Base-by-base conservation (phyloP, 2,113 vertebrate genomes). In the Cygnus buccinator region DNA sequence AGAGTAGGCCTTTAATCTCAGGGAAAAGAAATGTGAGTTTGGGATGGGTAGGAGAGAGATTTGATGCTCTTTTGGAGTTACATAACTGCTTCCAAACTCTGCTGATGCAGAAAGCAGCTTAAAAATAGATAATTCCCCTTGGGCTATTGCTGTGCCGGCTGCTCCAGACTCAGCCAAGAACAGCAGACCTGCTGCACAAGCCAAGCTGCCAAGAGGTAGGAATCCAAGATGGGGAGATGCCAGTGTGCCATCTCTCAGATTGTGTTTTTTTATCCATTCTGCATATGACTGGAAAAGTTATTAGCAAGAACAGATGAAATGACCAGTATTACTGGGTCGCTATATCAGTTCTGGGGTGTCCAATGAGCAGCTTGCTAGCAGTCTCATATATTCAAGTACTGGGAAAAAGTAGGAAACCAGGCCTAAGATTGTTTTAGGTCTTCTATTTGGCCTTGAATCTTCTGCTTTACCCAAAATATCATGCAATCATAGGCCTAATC, bases 111-210 rank as follows among this genome's bases (percentile, higher is more conserved):
- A 88, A 95, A 66, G 43, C 33, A 50, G 26, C 87, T 92, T 94
- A 66, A 90, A 94, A 92, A 77, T 81, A 90, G 59, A 11, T 75
- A 33, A 81, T 86, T 91, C 84, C 62, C 95, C 94, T 70, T 91
- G 66, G 84, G 35, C 39, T 77, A 11, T 84, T 92, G 84, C 17
- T 82, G 57, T 67, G 33, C 52, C 65, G 84, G 73, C 76, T 61
- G 80, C 57, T 91, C 33, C 48, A 82, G 61, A 59, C 46, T 21
- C n/a, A 78, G 76, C 57, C 68, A 92, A 86, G 78, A 94, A 44
- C 3, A 3, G 43, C 48, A 94, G 72, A 83, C 16, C 50, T 37
- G 31, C 82, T 86, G 55, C 10, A 5, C 21, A 73, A 91, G 71
- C 79, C 85, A 88, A 73, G 48, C 15, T 70, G 67, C 54, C 0